These are phyloP conservation scores for Eriocheir sinensis DNA, from an alignment of 1,140 invertebrate genomes.

Conservation along the genomic window DNA sequence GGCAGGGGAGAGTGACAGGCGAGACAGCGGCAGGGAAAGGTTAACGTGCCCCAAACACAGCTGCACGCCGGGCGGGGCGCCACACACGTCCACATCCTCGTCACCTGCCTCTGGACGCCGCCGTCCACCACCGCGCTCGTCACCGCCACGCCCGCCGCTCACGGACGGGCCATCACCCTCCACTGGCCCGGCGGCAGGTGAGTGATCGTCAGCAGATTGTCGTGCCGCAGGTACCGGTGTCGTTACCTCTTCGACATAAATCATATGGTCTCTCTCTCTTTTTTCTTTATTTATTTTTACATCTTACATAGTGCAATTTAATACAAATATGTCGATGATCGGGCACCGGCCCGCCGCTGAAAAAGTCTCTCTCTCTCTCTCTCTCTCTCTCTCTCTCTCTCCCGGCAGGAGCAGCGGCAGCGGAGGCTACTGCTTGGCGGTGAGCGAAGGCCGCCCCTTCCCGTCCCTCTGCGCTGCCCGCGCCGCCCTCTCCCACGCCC, in stretches of 20 bases:
- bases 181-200: constrained; percentile 50
- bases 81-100: constrained; percentile 47
- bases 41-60: neutral
- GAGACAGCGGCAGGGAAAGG: neutral
- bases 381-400: neutral
- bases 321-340: neutral
- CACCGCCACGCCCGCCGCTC: constrained; percentile 40
- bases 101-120: constrained; percentile 12
- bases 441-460: constrained; percentile 62
- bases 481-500: constrained; percentile 31
- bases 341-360: too few relatives aligned
- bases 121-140: neutral
- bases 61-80: neutral
- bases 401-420: neutral
- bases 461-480: constrained; percentile 68
- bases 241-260: too few relatives aligned
- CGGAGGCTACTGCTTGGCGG: constrained; percentile 59
- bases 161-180: constrained; percentile 38
- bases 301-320: too few relatives aligned
- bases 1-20: neutral
- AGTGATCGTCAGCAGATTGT: neutral
- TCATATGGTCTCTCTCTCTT: constrained; percentile 7
- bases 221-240: neutral
- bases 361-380: neutral
- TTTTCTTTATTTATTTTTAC: neutral